Evolutionary conservation across 2,888 invertebrate genomes (phyloP), one percentile per base, ranked within the genome.

Genomic region (Euplagia quadripunctaria): DNA sequence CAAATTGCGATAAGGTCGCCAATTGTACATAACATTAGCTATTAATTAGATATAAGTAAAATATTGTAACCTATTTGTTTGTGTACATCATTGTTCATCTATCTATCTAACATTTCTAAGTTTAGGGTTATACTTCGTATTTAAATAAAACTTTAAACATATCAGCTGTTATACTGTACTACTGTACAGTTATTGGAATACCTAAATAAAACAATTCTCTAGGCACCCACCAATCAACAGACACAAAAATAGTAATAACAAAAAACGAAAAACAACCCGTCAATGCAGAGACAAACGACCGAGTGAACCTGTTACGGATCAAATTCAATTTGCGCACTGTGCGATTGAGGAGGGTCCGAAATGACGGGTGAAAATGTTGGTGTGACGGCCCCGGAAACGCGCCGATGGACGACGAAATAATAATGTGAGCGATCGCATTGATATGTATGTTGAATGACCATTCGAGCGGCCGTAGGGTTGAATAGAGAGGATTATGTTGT

Each of bases 291-390:
- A 93, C 93, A 93, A 93, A 93, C 93, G 93, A 89, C 87, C 89
- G 88, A 88, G 90, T 89, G 91, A 91, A 91, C 91, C 86, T 90
- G 91, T 92, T 92, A 90, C 92, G 91, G 93, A 94, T 95, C 93
- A 94, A 95, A 95, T 95, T 95, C 94, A 95, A 95, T 95, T 95
- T 94, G 92, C 88, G 90, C 92, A 91, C 92, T 90, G 94, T 88
- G 90, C 70, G 90, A 93, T 93, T 94, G 94, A 94, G 91, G 93
- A 94, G 93, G 94, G 94, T 94, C 89, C 88, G 88, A 92, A 92
- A 92, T 92, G 93, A 93, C 91, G 90, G 89, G 90, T 89, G 89
- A 87, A 83, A 88, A 85, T 78, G 86, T 79, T 83, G 84, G 84
- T 82, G 85, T 78, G 87, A 88, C 86, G 82, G 79, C 71, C 71